Evolutionary conservation across 2,113 vertebrate species (phyloP).

Genomic region (Sitta europaea): DNA sequence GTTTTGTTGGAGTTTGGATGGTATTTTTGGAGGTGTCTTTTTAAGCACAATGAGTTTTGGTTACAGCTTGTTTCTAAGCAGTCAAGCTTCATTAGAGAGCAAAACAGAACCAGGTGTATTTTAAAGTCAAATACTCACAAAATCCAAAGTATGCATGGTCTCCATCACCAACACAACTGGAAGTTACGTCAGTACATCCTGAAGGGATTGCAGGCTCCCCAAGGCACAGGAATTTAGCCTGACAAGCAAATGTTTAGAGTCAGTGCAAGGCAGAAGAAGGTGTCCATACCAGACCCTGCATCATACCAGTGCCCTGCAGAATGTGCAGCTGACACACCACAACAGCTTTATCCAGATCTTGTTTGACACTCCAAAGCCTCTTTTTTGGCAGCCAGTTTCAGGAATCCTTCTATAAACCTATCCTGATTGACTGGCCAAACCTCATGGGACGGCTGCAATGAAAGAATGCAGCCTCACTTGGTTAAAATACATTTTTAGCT

Average conservation of each 20-base stretch:
- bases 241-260: not conserved
- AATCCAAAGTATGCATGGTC: not conserved
- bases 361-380: not conserved
- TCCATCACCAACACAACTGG: not conserved
- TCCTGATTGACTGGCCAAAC: not conserved
- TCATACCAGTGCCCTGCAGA: not conserved
- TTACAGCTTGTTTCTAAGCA: slow-evolving; percentile 11
- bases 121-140: not conserved
- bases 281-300: not conserved
- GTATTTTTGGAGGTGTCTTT: not conserved
- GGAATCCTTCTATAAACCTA: not conserved
- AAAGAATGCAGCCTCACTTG: not conserved
- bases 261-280: not conserved
- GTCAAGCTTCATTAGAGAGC: not conserved
- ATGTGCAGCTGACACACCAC: not conserved
- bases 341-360: not conserved
- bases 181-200: not conserved
- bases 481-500: not conserved
- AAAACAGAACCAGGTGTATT: slow-evolving; percentile 47
- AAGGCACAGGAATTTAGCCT: not conserved
- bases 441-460: not conserved
- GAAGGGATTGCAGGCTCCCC: not conserved
- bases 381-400: not conserved
- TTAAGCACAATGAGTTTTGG: not conserved
- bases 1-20: not conserved